phyloP scores from a whole-genome alignment of 1,140 invertebrate genomes.

The Pogonomyrmex barbatus region DNA sequence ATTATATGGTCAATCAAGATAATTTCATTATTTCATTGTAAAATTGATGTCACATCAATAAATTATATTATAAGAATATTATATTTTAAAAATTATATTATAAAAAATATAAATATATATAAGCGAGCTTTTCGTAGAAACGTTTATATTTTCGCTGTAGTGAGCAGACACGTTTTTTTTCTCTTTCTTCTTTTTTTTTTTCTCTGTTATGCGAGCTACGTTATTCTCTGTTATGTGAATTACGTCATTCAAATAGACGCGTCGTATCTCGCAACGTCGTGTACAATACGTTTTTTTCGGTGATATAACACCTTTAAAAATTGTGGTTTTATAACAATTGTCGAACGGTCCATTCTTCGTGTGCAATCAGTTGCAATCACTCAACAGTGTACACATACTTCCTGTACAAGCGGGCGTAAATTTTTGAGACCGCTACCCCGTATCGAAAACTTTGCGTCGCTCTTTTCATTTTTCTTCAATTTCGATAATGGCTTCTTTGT shows the following conservation, averaged over 20 bases:
- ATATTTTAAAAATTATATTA: too few relatives aligned
- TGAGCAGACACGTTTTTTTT: not conserved
- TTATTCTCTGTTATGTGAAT: not conserved
- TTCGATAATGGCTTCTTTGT: slow-evolving; percentile 48
- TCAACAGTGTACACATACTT: slow-evolving; percentile 12
- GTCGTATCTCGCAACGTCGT: not conserved
- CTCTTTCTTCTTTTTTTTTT: not conserved
- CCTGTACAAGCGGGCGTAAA: slow-evolving; percentile 27
- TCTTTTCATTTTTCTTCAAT: slow-evolving; percentile 19
- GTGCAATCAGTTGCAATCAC: slow-evolving; percentile 49
- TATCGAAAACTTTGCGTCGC: slow-evolving; percentile 13
- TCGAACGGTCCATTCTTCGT: not conserved
- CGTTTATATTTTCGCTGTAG: not conserved
- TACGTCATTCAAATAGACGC: not conserved
- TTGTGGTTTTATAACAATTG: slow-evolving; percentile 36
- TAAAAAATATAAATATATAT: not conserved
- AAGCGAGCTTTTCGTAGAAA: not conserved
- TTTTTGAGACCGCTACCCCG: not conserved
- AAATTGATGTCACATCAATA: not conserved
- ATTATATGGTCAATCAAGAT: not conserved
- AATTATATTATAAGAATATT: not conserved
- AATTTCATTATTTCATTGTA: not conserved
- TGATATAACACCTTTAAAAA: slow-evolving; percentile 33
- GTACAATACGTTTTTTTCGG: slow-evolving; percentile 5
- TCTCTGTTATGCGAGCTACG: not conserved